Conservation (phyloP, 2,113 vertebrate genomes). For the Clupea harengus region DNA sequence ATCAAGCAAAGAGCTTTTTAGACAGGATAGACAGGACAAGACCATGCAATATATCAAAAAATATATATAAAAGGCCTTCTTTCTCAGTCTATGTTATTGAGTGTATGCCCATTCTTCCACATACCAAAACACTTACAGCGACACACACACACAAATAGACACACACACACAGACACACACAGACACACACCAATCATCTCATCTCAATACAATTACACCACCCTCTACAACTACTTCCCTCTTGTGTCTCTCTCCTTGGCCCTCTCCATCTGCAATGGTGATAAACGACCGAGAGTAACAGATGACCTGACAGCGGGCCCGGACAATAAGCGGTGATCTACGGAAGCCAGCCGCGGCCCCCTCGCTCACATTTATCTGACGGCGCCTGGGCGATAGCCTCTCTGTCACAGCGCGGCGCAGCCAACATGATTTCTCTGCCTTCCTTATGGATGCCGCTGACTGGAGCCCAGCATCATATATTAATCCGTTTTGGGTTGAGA, state of each 20-base stretch:
- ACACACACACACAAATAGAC: neutral
- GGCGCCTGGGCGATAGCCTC: slow-evolving; percentile 51
- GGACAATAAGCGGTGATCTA: slow-evolving; percentile 99
- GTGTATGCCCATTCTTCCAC: neutral
- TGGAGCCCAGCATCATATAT: slow-evolving; percentile 77
- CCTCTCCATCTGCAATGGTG: slow-evolving; percentile 77
- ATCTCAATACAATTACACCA: slow-evolving; percentile 5
- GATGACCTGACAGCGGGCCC: slow-evolving; percentile 95
- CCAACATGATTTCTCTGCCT: neutral
- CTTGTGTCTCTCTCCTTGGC: slow-evolving; percentile 34
- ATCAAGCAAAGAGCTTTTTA: no score
- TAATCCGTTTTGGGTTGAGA: slow-evolving; percentile 90
- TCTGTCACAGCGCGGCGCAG: neutral
- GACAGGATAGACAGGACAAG: no score
- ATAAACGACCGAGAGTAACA: slow-evolving; percentile 96
- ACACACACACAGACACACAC: neutral
- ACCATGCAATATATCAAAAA: neutral
- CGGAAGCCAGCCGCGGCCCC: slow-evolving; percentile 94
- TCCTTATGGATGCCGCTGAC: neutral
- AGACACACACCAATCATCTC: neutral
- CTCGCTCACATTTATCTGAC: slow-evolving; percentile 92
- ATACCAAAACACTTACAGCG: neutral
- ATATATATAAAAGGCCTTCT: no score
- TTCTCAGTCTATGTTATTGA: neutral
- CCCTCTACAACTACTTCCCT: slow-evolving; percentile 15